Base-by-base conservation (phyloP, 37 sponge, comb jelly and placozoan species). In the Ianthella basta region DNA sequence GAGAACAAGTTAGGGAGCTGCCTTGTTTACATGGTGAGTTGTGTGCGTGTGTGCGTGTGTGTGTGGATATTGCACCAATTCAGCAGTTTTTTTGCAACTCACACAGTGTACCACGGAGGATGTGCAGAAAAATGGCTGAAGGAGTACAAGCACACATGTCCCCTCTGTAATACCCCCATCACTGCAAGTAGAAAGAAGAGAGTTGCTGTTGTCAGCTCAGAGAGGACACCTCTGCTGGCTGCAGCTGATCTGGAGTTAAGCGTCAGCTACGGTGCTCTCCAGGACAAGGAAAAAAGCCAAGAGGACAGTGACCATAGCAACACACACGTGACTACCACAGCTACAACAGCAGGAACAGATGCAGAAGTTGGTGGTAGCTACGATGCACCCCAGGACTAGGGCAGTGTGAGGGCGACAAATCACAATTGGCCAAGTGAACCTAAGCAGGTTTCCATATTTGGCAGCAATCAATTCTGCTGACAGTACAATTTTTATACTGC, bases 91-190 rank as follows among this genome's bases (percentile, higher is more conserved):
- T 19, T 88, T 35, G 2, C 30, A 34, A 25, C 59, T 20, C 15
- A 3, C 19, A 4, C 81, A 96, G 97, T 89, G 36, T 96, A 84
- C 55, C 97, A 96, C 81, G 75, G 88, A 1, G 69, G 73, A 34
- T 96, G 97, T 89, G 87, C 94, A n/a, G 97, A 96, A 25, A 90
- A 87, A 59, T 96, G 97, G 97, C 70, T 96, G 40, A 86, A 83
- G 55, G 88, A 94, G 59, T 85, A 90, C 80, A 91, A 90, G 19
- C 74, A 94, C 15, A 72, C 72, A 14, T 96, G 97, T 79, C 97
- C 97, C 25, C 84, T 94, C 37, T 96, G 97, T 65, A 96, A 96
- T 68, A 36, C 66, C 25, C 41, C 67, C 50, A 93, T 91, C 79
- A 80, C 75, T 23, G 40, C 23, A 2, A 34, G 12, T 0, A n/a